phyloP scores from a whole-genome alignment of 2,888 invertebrate genomes.

The Nomada fabriciana region DNA sequence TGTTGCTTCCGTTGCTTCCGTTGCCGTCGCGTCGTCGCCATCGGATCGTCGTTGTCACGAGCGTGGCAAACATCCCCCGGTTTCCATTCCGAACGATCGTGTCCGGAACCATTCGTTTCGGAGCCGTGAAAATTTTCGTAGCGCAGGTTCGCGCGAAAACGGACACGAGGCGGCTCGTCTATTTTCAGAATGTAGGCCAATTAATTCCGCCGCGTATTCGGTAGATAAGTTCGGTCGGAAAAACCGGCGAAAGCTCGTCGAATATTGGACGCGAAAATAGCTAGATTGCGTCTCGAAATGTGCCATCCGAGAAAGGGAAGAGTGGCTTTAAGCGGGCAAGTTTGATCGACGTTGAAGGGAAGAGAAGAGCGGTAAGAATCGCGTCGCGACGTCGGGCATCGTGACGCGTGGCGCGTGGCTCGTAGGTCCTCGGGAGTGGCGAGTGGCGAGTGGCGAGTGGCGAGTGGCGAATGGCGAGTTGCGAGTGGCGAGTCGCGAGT shows the following conservation, averaged over 20 bases:
- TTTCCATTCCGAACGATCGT: neutral
- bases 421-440: neutral
- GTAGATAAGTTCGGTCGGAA: conserved; percentile 49
- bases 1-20: neutral
- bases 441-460: neutral
- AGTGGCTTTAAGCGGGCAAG: neutral
- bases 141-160: conserved; percentile 4
- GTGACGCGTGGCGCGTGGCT: conserved; percentile 9
- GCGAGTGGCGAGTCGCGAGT: conserved; percentile 1
- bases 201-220: conserved; percentile 74
- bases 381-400: neutral
- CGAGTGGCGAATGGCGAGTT: conserved; percentile 25
- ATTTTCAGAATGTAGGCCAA: conserved; percentile 78
- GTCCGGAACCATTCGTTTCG: neutral
- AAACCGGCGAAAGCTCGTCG: neutral
- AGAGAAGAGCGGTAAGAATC: neutral
- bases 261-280: conserved; percentile 12
- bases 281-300: conserved; percentile 56
- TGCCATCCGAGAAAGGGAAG: conserved; percentile 20
- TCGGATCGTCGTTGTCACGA: neutral
- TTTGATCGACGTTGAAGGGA: too few relatives aligned
- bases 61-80: neutral
- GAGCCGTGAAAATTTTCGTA: neutral
- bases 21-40: neutral
- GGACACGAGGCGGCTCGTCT: conserved; percentile 54